Evolutionary conservation across 2,888 invertebrate genomes (phyloP), one percentile per base, ranked within the genome.

Genomic region (Zygaena filipendulae): DNA sequence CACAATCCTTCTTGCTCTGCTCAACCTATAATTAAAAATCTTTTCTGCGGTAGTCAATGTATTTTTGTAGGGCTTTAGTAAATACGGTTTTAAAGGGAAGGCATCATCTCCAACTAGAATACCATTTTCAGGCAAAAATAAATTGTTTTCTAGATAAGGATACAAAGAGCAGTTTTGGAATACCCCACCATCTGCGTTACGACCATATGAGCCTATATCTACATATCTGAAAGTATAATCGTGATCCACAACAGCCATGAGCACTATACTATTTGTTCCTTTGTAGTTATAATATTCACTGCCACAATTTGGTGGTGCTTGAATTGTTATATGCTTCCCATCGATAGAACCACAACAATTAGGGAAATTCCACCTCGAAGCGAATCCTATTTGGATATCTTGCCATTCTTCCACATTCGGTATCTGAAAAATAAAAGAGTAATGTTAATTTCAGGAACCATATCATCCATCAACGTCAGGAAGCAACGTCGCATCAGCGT

Each of bases 331-430:
- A 29, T 38, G 33, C 25, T 39, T 39, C 11, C 36, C 36, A 21
- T 36, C 53, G 3, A 53, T 40, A 14, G 45, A 35, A 1, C 52
- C 52, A 16, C 42, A 29, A 26, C 45, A 45, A 37, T 47, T 45
- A 8, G 40, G 46, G 33, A 46, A 54, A 25, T 56, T 46, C 48
- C 49, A 55, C 28, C 20, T 14, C 4, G 11, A 12, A 25, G 4
- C 16, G 21, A 26, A 23, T 25, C 35, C 32, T 32, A 30, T 18
- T 35, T 35, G 19, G 18, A 35, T 38, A 16, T 31, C 29, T 33
- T 30, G 13, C 37, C 35, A 39, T 32, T 39, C 33, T 29, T 35
- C 31, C 12, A 20, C 24, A 23, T 26, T 31, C 23, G 36, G 36
- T 33, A 36, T 21, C 36, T 36, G 33, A 36, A 36, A 34, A 36